These are phyloP conservation scores for Cardiocondyla obscurior DNA, from an alignment of 1,140 invertebrate genomes.

Conservation along the genomic window DNA sequence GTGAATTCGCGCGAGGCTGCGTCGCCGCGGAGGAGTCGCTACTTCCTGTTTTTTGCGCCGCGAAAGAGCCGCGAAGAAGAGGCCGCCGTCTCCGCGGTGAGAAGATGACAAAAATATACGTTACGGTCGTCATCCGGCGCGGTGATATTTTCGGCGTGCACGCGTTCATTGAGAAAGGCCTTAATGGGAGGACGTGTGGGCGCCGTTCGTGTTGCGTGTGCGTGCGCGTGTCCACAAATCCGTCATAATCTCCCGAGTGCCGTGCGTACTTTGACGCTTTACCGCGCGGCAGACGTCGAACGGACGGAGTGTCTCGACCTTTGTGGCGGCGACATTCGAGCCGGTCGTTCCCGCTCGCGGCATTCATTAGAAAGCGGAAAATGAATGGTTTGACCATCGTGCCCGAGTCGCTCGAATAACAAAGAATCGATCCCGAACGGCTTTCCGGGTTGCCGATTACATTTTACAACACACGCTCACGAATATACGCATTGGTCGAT, in stretches of 20 bases:
- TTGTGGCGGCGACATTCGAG: constrained; percentile 8
- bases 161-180: constrained; percentile 64
- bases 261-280: constrained; percentile 15
- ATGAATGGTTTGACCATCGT: background rate
- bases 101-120: constrained; percentile 69
- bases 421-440: background rate
- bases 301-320: constrained; percentile 20
- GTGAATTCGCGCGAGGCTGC: background rate
- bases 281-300: background rate
- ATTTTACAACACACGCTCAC: background rate
- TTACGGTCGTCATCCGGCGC: constrained; percentile 64
- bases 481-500: background rate
- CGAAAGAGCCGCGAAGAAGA: constrained; percentile 10
- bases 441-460: background rate
- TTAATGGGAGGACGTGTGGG: constrained; percentile 40
- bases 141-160: constrained; percentile 63
- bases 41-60: constrained; percentile 63
- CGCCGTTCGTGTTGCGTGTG: background rate
- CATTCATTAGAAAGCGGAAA: constrained; percentile 25
- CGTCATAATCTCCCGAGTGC: background rate
- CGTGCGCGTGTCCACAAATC: background rate
- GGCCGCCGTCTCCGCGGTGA: background rate
- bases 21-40: background rate
- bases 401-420: background rate
- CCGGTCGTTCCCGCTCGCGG: constrained; percentile 21